Percentiles rank a stretch among this genome's conserved stretches.
Evolutionary conservation across 2,113 vertebrate genomes (phyloP).

Genomic region (Myrmecobius fasciatus): DNA sequence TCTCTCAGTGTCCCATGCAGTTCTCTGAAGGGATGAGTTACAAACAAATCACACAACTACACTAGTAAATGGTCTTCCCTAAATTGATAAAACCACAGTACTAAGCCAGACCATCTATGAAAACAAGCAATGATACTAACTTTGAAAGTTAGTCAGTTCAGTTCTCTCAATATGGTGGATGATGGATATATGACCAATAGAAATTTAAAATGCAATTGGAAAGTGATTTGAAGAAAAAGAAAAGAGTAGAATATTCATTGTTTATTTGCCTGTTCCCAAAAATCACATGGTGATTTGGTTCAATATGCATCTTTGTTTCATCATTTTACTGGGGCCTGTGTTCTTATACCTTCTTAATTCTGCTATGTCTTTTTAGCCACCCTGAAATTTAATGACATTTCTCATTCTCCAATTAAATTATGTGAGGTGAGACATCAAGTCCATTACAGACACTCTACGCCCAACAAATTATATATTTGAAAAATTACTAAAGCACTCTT

Average conservation of each 20-base stretch:
- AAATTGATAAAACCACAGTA: not conserved
- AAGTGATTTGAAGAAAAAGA: not conserved
- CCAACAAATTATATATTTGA: slow-evolving; percentile 36
- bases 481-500: slow-evolving; percentile 31
- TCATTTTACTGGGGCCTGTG: not conserved
- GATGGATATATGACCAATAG: not conserved
- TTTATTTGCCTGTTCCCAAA: not conserved
- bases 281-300: not conserved
- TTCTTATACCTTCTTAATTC: slow-evolving; percentile 10
- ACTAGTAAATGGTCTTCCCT: not conserved
- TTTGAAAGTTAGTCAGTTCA: not conserved
- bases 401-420: slow-evolving; percentile 67
- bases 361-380: slow-evolving; percentile 11
- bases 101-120: not conserved
- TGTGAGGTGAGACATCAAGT: slow-evolving; percentile 60
- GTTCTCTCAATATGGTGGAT: not conserved
- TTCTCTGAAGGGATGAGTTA: not conserved
- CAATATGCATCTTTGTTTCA: not conserved
- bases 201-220: not conserved
- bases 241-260: not conserved
- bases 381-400: slow-evolving; percentile 68
- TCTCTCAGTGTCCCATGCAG: not conserved
- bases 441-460: slow-evolving; percentile 53
- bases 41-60: not conserved
- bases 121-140: not conserved